Evolutionary conservation across 2,113 vertebrate genomes (phyloP).

Genomic region (Dipodomys stephensi): DNA sequence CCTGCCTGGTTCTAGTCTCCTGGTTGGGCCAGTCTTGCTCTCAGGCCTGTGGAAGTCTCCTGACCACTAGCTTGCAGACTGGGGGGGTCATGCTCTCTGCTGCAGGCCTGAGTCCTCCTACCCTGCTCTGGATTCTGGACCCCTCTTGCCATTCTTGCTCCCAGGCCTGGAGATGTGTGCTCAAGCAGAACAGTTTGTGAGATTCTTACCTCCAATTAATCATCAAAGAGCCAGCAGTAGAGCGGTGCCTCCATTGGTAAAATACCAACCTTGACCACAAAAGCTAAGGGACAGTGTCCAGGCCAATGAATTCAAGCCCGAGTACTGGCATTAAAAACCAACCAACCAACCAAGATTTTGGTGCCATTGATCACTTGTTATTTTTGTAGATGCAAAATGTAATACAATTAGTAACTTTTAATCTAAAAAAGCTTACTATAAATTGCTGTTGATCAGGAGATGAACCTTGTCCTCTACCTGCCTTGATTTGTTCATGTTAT

Average conservation of each 20-base stretch:
- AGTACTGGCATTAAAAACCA: too few relatives aligned
- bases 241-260: too few relatives aligned
- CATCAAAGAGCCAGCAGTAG: too few relatives aligned
- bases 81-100: not conserved
- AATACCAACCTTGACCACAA: too few relatives aligned
- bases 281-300: not conserved
- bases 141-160: not conserved
- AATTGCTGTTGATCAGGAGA: not conserved
- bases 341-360: not conserved
- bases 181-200: too few relatives aligned
- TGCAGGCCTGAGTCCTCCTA: not conserved
- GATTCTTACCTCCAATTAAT: too few relatives aligned
- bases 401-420: not conserved
- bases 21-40: not conserved
- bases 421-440: not conserved
- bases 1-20: not conserved
- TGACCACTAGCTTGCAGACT: not conserved
- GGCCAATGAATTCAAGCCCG: too few relatives aligned
- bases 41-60: not conserved
- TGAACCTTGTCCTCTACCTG: not conserved
- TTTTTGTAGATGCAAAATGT: not conserved
- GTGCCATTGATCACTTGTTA: not conserved
- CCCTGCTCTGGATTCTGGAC: not conserved
- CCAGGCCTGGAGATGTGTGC: not conserved
- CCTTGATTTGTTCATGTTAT: not conserved